phyloP scores from a whole-genome alignment of 2,888 invertebrate genomes.

The Macrosiphum euphorbiae region DNA sequence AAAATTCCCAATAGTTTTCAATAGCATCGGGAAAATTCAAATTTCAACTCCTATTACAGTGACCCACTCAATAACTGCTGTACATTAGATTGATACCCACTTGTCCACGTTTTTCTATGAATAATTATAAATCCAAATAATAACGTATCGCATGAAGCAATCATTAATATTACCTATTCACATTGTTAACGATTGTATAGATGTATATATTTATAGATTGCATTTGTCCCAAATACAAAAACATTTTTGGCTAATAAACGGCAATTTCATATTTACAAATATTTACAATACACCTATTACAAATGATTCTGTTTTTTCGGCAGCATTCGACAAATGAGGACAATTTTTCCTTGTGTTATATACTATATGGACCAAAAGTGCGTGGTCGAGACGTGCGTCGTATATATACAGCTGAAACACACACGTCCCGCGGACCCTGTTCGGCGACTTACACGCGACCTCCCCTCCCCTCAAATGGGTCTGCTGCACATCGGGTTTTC shows the following conservation, averaged over 20 bases:
- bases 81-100: no score
- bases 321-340: background rate
- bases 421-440: background rate
- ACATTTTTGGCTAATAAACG: background rate
- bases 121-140: background rate
- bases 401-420: background rate
- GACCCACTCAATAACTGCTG: no score
- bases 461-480: background rate
- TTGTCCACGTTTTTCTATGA: no score
- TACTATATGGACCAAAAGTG: background rate
- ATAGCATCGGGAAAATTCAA: no score
- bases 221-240: background rate
- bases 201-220: background rate
- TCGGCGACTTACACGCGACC: background rate
- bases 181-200: background rate
- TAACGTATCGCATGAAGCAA: background rate
- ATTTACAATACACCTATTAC: background rate
- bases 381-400: background rate
- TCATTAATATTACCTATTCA: background rate
- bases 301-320: background rate
- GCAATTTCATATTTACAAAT: background rate
- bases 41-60: no score
- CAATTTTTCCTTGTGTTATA: background rate
- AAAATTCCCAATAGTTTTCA: no score
- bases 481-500: background rate